Evolutionary conservation across 2,113 vertebrate genomes (phyloP).

Genomic region (Leucosticte australis): DNA sequence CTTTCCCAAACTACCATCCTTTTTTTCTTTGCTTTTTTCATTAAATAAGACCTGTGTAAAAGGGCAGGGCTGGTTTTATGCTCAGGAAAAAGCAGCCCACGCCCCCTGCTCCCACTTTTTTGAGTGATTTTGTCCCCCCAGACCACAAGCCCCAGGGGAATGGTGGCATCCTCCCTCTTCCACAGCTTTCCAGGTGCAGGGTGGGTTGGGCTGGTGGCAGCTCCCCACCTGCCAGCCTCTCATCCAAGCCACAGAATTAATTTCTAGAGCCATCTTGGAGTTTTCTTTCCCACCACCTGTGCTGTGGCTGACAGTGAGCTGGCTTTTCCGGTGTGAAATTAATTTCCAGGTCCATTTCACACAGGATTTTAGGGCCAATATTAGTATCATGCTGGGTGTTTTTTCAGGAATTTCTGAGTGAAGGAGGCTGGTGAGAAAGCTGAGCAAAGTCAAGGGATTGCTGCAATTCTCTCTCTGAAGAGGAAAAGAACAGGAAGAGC

Average conservation of each 20-base stretch:
- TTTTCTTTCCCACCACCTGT: background rate
- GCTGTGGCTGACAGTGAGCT: background rate
- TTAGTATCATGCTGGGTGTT: background rate
- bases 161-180: background rate
- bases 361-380: conserved; percentile 40
- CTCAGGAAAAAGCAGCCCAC: background rate
- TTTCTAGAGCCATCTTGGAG: background rate
- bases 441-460: background rate
- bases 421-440: background rate
- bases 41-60: background rate
- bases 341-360: conserved; percentile 64
- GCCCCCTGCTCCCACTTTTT: background rate
- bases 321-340: conserved; percentile 30
- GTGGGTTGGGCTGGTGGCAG: background rate
- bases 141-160: too few relatives aligned
- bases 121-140: background rate
- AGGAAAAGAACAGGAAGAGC: background rate
- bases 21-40: background rate
- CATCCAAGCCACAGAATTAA: background rate
- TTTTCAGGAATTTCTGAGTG: conserved; percentile 6
- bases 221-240: background rate
- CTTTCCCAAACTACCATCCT: background rate
- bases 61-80: background rate
- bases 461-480: background rate
- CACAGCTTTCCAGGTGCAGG: rapidly evolving